These are phyloP conservation scores for Phaethon lepturus DNA, from an alignment of 2,113 vertebrate species.

Conservation along the genomic window DNA sequence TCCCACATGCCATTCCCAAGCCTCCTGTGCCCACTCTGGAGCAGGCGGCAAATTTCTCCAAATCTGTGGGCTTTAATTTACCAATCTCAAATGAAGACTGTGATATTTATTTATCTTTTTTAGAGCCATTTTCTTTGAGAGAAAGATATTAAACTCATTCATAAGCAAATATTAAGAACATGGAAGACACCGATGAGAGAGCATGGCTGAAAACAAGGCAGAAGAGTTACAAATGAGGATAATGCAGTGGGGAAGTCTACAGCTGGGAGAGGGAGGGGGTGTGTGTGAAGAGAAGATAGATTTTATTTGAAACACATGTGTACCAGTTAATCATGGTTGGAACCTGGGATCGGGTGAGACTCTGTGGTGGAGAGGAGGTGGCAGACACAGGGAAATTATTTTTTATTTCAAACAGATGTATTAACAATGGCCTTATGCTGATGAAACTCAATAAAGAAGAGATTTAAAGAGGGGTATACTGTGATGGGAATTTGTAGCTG, in stretches of 20 bases:
- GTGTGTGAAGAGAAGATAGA: slow-evolving; percentile 44
- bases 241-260: background rate
- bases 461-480: slow-evolving; percentile 29
- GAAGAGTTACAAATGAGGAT: background rate
- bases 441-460: slow-evolving; percentile 62
- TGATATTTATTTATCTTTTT: background rate
- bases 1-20: background rate
- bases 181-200: background rate
- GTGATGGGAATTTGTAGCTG: slow-evolving; percentile 52
- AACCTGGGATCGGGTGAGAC: slow-evolving; percentile 42
- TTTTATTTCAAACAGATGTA: slow-evolving; percentile 71
- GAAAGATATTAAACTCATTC: background rate
- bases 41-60: background rate
- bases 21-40: background rate
- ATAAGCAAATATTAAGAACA: background rate
- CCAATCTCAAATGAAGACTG: background rate
- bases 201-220: background rate
- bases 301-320: slow-evolving; percentile 61
- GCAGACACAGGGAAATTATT: slow-evolving; percentile 57
- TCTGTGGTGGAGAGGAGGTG: slow-evolving; percentile 17
- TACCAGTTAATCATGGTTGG: background rate
- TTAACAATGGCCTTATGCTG: slow-evolving; percentile 39
- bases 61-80: background rate
- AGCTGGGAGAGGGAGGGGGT: slow-evolving; percentile 1
- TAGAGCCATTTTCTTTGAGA: background rate